phyloP scores from a whole-genome alignment of 2,113 vertebrate species.

The Semnornis frantzii region DNA sequence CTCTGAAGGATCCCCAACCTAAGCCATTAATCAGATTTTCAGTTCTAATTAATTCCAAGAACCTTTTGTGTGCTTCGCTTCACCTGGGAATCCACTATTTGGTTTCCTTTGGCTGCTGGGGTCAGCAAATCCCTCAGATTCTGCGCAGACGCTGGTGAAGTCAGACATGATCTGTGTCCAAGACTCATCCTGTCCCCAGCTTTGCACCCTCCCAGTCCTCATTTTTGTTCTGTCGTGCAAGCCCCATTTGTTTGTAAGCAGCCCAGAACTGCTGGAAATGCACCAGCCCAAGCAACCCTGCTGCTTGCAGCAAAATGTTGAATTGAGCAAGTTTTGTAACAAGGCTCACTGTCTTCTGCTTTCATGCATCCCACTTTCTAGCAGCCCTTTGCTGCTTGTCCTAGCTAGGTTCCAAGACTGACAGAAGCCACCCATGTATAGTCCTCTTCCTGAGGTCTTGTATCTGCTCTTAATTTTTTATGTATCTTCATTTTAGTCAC shows the following conservation, averaged over 20 bases:
- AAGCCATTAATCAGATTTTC: conserved; percentile 42
- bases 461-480: neutral
- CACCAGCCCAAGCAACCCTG: neutral
- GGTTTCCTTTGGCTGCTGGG: neutral
- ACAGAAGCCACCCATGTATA: neutral
- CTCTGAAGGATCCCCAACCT: conserved; percentile 20
- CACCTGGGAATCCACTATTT: neutral
- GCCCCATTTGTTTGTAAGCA: neutral
- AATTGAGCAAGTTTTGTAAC: neutral
- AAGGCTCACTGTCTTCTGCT: neutral
- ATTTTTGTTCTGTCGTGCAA: neutral
- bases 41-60: conserved; percentile 51
- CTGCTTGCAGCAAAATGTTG: neutral
- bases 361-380: neutral
- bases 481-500: neutral
- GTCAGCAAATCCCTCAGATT: neutral
- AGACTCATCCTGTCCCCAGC: neutral
- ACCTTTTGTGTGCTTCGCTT: conserved; percentile 16
- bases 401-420: neutral
- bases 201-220: neutral
- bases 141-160: neutral
- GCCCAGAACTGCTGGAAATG: neutral
- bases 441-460: neutral
- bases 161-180: neutral
- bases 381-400: neutral